Percentiles rank a stretch among this genome's conserved stretches.
These are phyloP conservation scores for Isaurus tuberculatus DNA, from an alignment of 92 coral and sea anemone genomes.

Conservation along the genomic window DNA sequence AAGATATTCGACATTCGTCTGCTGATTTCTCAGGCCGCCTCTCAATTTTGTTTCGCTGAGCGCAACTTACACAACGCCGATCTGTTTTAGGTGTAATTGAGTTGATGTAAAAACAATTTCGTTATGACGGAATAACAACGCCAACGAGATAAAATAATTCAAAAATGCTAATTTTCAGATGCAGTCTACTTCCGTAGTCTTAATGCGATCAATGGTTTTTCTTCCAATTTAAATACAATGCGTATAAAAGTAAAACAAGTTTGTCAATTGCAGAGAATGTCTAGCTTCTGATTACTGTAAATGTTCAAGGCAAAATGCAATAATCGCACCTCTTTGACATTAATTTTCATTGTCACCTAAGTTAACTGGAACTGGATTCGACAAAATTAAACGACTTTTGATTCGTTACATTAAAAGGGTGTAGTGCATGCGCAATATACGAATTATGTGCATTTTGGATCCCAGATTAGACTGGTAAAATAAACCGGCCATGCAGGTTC, in stretches of 20 bases:
- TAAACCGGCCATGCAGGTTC: too few relatives aligned
- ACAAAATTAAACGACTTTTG: too few relatives aligned
- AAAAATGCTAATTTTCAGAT: constrained; percentile 48
- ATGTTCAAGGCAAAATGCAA: too few relatives aligned
- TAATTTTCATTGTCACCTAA: too few relatives aligned
- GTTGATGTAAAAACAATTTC: background rate
- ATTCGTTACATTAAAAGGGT: too few relatives aligned
- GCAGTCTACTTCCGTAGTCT: background rate
- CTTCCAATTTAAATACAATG: background rate
- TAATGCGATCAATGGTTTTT: background rate
- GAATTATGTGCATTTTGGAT: too few relatives aligned
- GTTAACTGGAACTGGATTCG: too few relatives aligned
- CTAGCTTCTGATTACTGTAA: too few relatives aligned
- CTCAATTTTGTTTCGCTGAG: background rate
- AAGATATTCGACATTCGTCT: background rate
- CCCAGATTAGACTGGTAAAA: too few relatives aligned
- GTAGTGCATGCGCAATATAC: too few relatives aligned
- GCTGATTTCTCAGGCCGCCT: background rate
- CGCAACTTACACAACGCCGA: background rate
- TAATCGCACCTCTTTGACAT: too few relatives aligned
- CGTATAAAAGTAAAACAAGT: background rate
- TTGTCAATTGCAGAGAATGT: too few relatives aligned
- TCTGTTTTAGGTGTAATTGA: background rate
- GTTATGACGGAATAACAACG: background rate
- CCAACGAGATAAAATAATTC: constrained; percentile 9